Evolutionary conservation across 2,888 invertebrate species (phyloP).

Genomic region (Nebria salina): DNA sequence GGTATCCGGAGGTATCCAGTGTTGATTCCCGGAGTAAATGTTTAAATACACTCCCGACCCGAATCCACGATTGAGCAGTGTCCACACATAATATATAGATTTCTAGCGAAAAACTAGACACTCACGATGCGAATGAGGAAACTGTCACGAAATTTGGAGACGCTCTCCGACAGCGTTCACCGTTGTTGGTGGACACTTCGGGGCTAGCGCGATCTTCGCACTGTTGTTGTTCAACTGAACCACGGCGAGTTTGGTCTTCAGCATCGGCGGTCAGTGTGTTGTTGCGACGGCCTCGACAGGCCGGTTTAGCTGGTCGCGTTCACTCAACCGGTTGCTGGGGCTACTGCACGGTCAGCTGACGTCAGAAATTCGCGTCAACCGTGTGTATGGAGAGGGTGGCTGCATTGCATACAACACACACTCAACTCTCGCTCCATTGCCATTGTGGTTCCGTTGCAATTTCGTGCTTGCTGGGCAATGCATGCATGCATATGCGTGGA

Average conservation of each 20-base stretch:
- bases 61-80: too few species aligned
- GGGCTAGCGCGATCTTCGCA: constrained; percentile 29
- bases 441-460: neutral
- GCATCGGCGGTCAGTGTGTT: constrained; percentile 1
- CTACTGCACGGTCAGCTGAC: constrained; percentile 31
- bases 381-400: neutral
- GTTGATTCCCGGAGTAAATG: too few species aligned
- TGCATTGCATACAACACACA: neutral
- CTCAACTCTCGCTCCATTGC: neutral
- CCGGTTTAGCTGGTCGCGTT: constrained; percentile 42
- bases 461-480: constrained; percentile 2
- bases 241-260: constrained; percentile 7
- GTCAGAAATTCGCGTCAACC: constrained; percentile 18
- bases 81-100: too few species aligned
- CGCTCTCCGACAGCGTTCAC: constrained; percentile 9
- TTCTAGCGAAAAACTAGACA: neutral
- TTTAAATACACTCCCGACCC: too few species aligned
- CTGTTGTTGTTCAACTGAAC: constrained; percentile 23
- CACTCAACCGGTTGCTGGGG: constrained; percentile 42
- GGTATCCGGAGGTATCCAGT: too few species aligned
- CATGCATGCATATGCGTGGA: neutral
- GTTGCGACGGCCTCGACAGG: constrained; percentile 28
- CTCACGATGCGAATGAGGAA: neutral
- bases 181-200: constrained; percentile 25
- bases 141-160: too few species aligned